Percentiles rank a stretch among this genome's conserved stretches.
phyloP scores from a whole-genome alignment of 2,113 vertebrate species.

The Pachycephala philippinensis region DNA sequence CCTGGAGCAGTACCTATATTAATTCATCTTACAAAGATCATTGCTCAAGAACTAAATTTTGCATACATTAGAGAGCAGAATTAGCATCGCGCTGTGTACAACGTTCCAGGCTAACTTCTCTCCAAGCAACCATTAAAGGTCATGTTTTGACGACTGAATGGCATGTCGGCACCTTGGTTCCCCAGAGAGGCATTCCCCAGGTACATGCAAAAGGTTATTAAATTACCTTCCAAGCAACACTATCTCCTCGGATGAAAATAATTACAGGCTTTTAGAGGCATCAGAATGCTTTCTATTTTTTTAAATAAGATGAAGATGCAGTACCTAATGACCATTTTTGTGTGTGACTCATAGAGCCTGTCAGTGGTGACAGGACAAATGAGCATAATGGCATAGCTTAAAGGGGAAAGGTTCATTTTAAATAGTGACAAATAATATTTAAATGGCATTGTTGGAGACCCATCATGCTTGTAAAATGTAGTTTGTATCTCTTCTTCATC shows the following conservation, averaged over 20 bases:
- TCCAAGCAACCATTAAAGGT: conserved; percentile 99
- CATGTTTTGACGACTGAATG: conserved; percentile 99
- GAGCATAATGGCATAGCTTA: conserved; percentile 94
- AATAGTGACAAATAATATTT: conserved; percentile 92
- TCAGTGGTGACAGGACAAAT: conserved; percentile 97
- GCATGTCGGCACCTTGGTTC: conserved; percentile 99
- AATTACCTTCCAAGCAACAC: conserved; percentile 97
- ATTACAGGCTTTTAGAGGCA: conserved; percentile 97
- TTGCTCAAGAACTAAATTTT: conserved; percentile 83
- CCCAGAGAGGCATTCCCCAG: conserved; percentile 98
- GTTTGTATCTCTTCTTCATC: conserved; percentile 83
- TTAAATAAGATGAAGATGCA: conserved; percentile 93
- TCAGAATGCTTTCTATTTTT: conserved; percentile 91
- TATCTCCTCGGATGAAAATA: conserved; percentile 97
- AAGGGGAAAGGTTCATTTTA: conserved; percentile 90
- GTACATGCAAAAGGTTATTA: conserved; percentile 99
- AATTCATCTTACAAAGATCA: conserved; percentile 82
- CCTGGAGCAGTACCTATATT: conserved; percentile 79
- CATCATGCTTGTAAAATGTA: conserved; percentile 94
- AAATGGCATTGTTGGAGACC: conserved; percentile 93
- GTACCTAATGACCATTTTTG: conserved; percentile 98
- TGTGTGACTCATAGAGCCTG: conserved; percentile 97
- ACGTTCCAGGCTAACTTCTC: conserved; percentile 95
- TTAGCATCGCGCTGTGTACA: conserved; percentile 90
- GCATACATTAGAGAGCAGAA: conserved; percentile 98